Conservation (phyloP, 2,888 invertebrate species). For the Drosophila mayaguana region DNA sequence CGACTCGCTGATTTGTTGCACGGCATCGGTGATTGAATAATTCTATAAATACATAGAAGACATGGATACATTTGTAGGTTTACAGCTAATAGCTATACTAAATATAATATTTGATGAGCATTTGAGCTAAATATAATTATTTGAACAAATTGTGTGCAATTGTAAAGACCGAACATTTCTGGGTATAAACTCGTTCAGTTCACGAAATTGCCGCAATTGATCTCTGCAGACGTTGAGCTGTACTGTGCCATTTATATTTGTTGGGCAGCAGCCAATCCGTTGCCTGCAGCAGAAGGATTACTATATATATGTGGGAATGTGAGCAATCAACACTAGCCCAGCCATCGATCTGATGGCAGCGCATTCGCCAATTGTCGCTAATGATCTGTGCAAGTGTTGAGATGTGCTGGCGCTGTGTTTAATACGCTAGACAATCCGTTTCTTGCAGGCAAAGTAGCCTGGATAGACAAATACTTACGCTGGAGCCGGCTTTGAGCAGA, state of each 20-base stretch:
- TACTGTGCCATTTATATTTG: constrained; percentile 43
- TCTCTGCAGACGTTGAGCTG: constrained; percentile 75
- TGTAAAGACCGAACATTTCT: constrained; percentile 71
- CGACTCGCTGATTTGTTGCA: constrained; percentile 96
- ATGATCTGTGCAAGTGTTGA: constrained; percentile 60
- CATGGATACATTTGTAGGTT: not conserved
- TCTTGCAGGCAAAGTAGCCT: constrained; percentile 24
- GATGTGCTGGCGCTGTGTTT: constrained; percentile 47
- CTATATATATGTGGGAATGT: constrained; percentile 15
- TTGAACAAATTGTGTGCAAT: constrained; percentile 44
- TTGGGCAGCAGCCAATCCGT: constrained; percentile 55
- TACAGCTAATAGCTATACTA: not conserved
- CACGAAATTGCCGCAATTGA: constrained; percentile 64
- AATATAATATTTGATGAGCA: not conserved
- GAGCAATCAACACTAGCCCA: constrained; percentile 18
- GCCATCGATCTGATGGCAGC: constrained; percentile 13
- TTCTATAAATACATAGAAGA: constrained; percentile 87
- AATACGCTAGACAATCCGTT: constrained; percentile 55
- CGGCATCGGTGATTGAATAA: constrained; percentile 94
- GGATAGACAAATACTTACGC: constrained; percentile 87
- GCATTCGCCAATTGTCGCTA: constrained; percentile 23
- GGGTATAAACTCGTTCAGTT: constrained; percentile 60
- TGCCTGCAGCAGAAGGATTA: constrained; percentile 3
- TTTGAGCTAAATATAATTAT: not conserved
- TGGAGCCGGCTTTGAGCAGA: constrained; percentile 95